Conservation (phyloP, 1,140 invertebrate genomes). For the Drosophila nikananu region DNA sequence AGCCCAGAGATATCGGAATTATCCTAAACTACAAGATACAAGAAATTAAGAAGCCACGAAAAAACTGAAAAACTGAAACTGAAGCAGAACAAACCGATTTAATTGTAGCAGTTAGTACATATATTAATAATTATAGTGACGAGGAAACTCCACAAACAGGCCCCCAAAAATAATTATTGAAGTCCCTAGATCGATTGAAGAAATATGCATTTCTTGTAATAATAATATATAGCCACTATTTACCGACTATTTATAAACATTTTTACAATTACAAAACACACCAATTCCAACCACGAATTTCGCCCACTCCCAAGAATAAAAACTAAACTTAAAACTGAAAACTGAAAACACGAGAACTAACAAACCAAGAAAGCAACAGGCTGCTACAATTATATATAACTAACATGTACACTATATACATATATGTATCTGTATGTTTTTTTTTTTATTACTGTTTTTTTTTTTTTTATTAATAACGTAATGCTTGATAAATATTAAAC, state of each 20-base stretch:
- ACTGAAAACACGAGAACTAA: slow-evolving; percentile 16
- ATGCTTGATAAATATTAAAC: slow-evolving; percentile 17
- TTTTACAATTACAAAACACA: slow-evolving; percentile 31
- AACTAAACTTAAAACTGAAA: slow-evolving; percentile 12
- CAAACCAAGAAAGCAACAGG: slow-evolving; percentile 32
- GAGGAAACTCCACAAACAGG: slow-evolving; percentile 8
- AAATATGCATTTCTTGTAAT: slow-evolving; percentile 58
- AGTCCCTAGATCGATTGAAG: slow-evolving; percentile 18
- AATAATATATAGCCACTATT: slow-evolving; percentile 12
- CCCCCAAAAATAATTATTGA: background rate
- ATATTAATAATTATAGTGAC: slow-evolving; percentile 7
- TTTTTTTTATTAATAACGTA: slow-evolving; percentile 28
- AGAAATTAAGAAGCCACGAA: slow-evolving; percentile 21
- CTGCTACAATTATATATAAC: slow-evolving; percentile 36
- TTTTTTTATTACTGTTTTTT: background rate
- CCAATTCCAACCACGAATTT: slow-evolving; percentile 63
- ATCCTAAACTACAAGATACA: slow-evolving; percentile 8
- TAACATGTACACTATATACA: slow-evolving; percentile 12
- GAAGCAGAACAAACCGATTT: slow-evolving; percentile 27
- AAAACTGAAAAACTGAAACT: slow-evolving; percentile 10
- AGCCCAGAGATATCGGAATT: slow-evolving; percentile 17
- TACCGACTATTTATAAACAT: slow-evolving; percentile 53
- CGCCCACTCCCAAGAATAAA: slow-evolving; percentile 42
- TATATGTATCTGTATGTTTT: slow-evolving; percentile 5
- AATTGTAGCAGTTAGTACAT: slow-evolving; percentile 33